These are phyloP conservation scores for Pterobdella sp. DNA, from an alignment of 2,888 invertebrate genomes.

Conservation along the genomic window DNA sequence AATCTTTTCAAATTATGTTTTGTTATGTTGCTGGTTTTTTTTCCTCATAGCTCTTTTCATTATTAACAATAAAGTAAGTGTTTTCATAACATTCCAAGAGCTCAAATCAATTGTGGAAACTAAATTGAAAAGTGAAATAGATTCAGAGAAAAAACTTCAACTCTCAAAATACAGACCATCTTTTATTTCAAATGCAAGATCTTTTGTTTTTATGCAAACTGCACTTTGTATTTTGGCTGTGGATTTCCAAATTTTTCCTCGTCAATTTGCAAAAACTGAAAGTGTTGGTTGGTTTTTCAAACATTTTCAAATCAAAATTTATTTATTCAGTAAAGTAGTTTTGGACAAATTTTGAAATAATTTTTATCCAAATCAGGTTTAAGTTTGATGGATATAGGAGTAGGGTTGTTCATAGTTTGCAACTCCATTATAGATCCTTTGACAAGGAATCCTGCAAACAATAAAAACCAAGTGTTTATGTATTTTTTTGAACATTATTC, in stretches of 20 bases:
- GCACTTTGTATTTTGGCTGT: constrained; percentile 77
- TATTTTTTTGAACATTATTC: not conserved
- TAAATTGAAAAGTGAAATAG: not conserved
- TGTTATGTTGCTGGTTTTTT: not conserved
- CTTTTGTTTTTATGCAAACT: constrained; percentile 43
- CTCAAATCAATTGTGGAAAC: not conserved
- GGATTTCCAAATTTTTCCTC: constrained; percentile 80
- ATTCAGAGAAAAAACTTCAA: not conserved
- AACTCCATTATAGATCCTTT: constrained; percentile 46
- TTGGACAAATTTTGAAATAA: too few species aligned
- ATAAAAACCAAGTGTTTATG: not conserved
- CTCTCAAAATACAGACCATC: constrained; percentile 33
- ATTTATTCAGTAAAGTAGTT: too few species aligned
- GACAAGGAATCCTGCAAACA: not conserved
- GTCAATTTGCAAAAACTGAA: constrained; percentile 77
- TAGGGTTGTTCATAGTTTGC: constrained; percentile 67
- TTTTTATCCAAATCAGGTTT: constrained; percentile 59
- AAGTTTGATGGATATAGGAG: constrained; percentile 84
- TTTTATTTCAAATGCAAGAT: constrained; percentile 44
- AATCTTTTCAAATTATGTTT: not conserved
- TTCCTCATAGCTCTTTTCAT: not conserved
- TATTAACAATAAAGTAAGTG: not conserved
- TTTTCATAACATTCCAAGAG: not conserved
- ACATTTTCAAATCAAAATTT: too few species aligned
- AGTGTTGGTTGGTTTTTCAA: constrained; percentile 72